Conservation (phyloP, 2,888 invertebrate species). For the Fragum fragum region DNA sequence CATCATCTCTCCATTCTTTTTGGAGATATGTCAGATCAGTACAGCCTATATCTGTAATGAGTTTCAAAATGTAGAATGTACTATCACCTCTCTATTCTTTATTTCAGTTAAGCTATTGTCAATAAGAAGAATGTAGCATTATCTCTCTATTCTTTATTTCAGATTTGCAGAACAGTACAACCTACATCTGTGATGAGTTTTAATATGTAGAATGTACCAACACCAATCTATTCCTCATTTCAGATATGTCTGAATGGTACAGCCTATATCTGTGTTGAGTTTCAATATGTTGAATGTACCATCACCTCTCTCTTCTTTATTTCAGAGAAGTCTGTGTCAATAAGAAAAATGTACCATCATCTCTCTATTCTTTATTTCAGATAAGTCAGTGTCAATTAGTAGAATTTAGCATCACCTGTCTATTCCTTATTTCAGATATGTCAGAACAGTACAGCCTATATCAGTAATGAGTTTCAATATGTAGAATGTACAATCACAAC, state of each 20-base stretch:
- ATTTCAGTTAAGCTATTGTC: slow-evolving; percentile 61
- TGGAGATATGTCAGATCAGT: slow-evolving; percentile 68
- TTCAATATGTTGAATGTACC: slow-evolving; percentile 71
- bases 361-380: slow-evolving; percentile 64
- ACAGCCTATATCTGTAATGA: slow-evolving; percentile 71
- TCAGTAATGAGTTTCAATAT: slow-evolving; percentile 67
- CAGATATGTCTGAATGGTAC: slow-evolving; percentile 69
- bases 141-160: slow-evolving; percentile 62
- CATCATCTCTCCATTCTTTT: slow-evolving; percentile 68
- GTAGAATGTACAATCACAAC: too few species aligned
- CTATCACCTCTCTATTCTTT: slow-evolving; percentile 53
- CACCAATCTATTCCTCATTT: slow-evolving; percentile 71
- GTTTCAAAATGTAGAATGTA: slow-evolving; percentile 71
- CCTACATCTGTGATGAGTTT: slow-evolving; percentile 67
- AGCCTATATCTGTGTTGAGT: slow-evolving; percentile 69
- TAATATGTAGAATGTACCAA: too few species aligned
- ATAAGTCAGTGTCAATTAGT: slow-evolving; percentile 49
- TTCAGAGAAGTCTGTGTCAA: slow-evolving; percentile 57
- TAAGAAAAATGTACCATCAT: too few species aligned
- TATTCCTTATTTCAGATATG: slow-evolving; percentile 64
- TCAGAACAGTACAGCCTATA: slow-evolving; percentile 71
- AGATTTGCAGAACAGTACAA: slow-evolving; percentile 71
- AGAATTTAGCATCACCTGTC: too few species aligned
- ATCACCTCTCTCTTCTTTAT: slow-evolving; percentile 58
- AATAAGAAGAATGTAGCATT: too few species aligned